A percentile compares a stretch with the other conserved stretches of the same genome.
Evolutionary conservation across 2,113 vertebrate species (phyloP).

Genomic region (Sturnira hondurensis): DNA sequence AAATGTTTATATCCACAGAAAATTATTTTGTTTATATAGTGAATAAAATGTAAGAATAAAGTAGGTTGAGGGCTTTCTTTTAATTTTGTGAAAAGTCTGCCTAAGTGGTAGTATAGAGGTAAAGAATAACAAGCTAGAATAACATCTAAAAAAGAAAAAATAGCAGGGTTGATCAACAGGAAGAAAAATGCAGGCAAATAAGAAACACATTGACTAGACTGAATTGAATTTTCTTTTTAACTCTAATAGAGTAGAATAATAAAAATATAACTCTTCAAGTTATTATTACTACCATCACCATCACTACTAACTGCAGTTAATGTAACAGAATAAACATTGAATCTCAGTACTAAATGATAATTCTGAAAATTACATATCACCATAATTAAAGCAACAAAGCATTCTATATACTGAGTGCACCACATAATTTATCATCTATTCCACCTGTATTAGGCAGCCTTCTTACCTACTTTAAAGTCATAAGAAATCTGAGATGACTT

Average conservation of each 20-base stretch:
- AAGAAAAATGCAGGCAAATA: neutral
- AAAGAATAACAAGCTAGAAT: neutral
- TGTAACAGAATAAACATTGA: neutral
- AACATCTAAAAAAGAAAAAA: neutral
- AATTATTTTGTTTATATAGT: neutral
- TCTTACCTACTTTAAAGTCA: neutral
- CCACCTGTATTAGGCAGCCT: neutral
- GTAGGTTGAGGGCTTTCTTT: neutral
- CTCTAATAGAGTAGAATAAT: neutral
- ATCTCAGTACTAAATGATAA: neutral
- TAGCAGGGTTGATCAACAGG: neutral
- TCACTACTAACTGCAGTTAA: neutral
- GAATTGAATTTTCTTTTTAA: neutral
- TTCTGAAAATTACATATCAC: neutral
- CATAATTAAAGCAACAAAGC: conserved; percentile 39
- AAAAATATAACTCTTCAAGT: neutral
- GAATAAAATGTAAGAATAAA: neutral
- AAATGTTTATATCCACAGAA: neutral
- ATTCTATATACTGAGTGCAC: neutral
- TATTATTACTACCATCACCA: neutral
- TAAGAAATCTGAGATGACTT: neutral
- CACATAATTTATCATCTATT: neutral
- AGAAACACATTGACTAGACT: neutral
- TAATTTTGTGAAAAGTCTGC: neutral
- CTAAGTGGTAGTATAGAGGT: neutral